These are phyloP conservation scores for Pristionchus maxplancki DNA, from an alignment of 2,888 invertebrate genomes.

Conservation along the genomic window DNA sequence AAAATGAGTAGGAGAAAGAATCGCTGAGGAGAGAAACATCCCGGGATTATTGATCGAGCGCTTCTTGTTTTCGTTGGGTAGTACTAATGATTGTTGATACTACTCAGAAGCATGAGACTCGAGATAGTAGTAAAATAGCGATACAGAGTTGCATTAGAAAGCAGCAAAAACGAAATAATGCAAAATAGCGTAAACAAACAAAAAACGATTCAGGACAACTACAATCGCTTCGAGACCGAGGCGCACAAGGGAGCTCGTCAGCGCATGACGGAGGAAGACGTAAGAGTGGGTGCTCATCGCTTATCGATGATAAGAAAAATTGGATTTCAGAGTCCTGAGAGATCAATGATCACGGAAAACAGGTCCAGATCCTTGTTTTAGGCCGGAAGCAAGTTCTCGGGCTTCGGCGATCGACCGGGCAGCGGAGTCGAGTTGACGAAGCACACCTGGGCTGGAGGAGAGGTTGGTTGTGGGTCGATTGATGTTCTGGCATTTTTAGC, in stretches of 20 bases:
- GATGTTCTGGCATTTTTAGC: too few species aligned
- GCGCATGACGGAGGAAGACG: slow-evolving; percentile 53
- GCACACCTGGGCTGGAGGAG: slow-evolving; percentile 75
- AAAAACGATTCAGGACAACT: slow-evolving; percentile 68
- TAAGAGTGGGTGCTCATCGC: slow-evolving; percentile 23
- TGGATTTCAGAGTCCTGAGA: slow-evolving; percentile 50
- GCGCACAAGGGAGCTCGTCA: slow-evolving; percentile 56
- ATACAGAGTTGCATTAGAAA: too few species aligned
- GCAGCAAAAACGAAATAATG: too few species aligned
- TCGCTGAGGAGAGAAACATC: slow-evolving; percentile 16
- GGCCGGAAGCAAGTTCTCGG: slow-evolving; percentile 70
- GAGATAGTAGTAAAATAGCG: too few species aligned
- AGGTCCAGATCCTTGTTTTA: neutral
- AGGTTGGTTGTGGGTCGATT: slow-evolving; percentile 58
- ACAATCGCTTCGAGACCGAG: slow-evolving; percentile 75
- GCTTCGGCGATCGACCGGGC: slow-evolving; percentile 74
- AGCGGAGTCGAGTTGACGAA: slow-evolving; percentile 74
- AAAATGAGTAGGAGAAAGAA: slow-evolving; percentile 47
- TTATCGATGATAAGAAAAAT: slow-evolving; percentile 31
- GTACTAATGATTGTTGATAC: too few species aligned
- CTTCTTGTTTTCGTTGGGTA: too few species aligned
- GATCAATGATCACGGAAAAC: slow-evolving; percentile 22
- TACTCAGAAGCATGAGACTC: too few species aligned
- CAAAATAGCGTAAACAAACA: too few species aligned
- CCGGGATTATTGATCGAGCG: slow-evolving; percentile 34